phyloP scores from a whole-genome alignment of 2,888 invertebrate genomes.

The Rugalucina vietnamica region DNA sequence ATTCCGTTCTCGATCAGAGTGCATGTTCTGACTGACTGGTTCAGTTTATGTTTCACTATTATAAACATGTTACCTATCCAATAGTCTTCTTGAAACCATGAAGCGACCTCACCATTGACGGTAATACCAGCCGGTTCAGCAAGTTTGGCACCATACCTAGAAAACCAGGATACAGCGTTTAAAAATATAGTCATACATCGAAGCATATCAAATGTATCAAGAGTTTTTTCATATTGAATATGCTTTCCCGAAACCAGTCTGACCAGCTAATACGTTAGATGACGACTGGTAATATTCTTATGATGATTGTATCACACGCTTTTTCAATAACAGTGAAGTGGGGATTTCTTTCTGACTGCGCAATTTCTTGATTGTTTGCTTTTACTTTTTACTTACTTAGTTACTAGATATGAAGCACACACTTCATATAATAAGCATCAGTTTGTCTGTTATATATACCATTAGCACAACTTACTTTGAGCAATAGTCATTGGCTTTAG shows the following conservation, averaged over 20 bases:
- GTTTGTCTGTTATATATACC: neutral
- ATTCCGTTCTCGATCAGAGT: too few species aligned
- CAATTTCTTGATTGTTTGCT: too few species aligned
- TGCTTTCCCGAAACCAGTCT: too few species aligned
- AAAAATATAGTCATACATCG: neutral
- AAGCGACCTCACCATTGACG: conserved; percentile 26
- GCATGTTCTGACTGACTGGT: too few species aligned
- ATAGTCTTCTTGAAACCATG: neutral
- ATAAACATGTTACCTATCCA: conserved; percentile 48
- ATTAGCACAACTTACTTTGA: conserved; percentile 37
- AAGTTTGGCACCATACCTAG: conserved; percentile 58
- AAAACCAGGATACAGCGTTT: neutral
- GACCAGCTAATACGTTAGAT: too few species aligned
- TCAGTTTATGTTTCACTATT: neutral
- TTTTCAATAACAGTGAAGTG: too few species aligned
- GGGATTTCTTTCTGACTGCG: too few species aligned
- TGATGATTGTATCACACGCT: too few species aligned
- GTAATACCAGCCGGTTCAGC: conserved; percentile 46
- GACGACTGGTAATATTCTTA: too few species aligned
- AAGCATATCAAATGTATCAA: neutral
- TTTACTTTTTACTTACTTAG: too few species aligned
- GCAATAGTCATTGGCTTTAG: conserved; percentile 36
- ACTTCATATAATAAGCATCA: too few species aligned
- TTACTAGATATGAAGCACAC: too few species aligned
- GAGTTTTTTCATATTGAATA: neutral